phyloP scores from a whole-genome alignment of 2,888 invertebrate genomes.

The Labia minor region DNA sequence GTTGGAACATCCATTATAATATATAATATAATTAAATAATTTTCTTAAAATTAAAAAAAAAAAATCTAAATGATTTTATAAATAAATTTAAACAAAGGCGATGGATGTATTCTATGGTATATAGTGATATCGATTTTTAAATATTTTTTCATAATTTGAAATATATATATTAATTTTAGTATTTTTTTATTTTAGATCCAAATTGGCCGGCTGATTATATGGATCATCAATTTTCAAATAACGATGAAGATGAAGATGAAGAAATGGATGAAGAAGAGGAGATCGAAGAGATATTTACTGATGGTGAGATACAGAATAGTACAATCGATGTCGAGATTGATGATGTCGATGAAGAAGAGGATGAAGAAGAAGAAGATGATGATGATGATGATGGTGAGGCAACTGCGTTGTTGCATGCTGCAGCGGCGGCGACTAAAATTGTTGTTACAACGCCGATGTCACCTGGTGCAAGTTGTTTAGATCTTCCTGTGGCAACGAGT shows the following conservation, averaged over 20 bases:
- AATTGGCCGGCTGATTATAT: not conserved
- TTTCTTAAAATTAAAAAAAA: no score
- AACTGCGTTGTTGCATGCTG: conserved; percentile 42
- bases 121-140: no score
- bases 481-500: conserved; percentile 18
- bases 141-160: no score
- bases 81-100: no score
- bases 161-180: no score
- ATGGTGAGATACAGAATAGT: not conserved
- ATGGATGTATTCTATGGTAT: no score
- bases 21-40: no score
- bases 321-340: not conserved
- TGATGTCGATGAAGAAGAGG: conserved; percentile 19
- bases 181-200: not conserved
- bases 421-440: conserved; percentile 40
- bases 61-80: no score
- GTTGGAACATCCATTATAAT: no score
- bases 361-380: conserved; percentile 34
- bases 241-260: not conserved
- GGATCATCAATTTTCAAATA: not conserved
- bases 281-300: not conserved
- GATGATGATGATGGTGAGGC: conserved; percentile 41
- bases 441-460: conserved; percentile 34
- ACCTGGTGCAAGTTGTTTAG: conserved; percentile 21
- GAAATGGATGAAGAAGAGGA: not conserved